These are phyloP conservation scores for Sesamia inferens DNA, from an alignment of 2,888 invertebrate genomes.

Conservation along the genomic window DNA sequence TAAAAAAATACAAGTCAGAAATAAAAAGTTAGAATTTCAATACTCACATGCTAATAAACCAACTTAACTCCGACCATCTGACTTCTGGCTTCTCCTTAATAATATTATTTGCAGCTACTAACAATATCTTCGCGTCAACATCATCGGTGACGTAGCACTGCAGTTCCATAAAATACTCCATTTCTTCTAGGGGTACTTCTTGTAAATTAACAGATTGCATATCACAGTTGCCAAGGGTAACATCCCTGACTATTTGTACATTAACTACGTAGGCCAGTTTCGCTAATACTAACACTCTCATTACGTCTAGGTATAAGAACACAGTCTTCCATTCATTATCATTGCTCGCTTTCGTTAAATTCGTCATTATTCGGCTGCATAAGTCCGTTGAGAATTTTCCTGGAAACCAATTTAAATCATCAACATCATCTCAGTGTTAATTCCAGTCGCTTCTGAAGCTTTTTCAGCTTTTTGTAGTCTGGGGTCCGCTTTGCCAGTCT, in stretches of 20 bases:
- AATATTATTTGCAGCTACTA: conserved; percentile 91
- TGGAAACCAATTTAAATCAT: conserved; percentile 66
- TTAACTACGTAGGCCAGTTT: conserved; percentile 84
- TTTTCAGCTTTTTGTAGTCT: too few relatives aligned
- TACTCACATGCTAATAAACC: conserved; percentile 92
- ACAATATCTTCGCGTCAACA: conserved; percentile 88
- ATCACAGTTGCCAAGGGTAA: conserved; percentile 81
- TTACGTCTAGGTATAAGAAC: conserved; percentile 81
- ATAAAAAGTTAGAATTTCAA: neutral
- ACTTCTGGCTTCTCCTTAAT: conserved; percentile 90
- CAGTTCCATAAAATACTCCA: conserved; percentile 86
- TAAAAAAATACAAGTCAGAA: too few relatives aligned
- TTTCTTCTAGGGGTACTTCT: conserved; percentile 80
- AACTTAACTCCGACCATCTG: conserved; percentile 93
- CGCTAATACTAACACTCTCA: conserved; percentile 80
- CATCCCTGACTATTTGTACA: conserved; percentile 86
- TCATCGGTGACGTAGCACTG: conserved; percentile 90
- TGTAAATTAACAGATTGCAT: conserved; percentile 79
- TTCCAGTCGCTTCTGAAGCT: too few relatives aligned
- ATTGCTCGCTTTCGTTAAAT: conserved; percentile 77
- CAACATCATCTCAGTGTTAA: too few relatives aligned
- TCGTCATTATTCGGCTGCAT: conserved; percentile 77
- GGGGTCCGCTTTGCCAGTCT: too few relatives aligned
- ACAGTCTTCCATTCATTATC: conserved; percentile 83
- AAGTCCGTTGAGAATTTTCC: conserved; percentile 85